Evolutionary conservation across 2,113 vertebrate genomes (phyloP), one percentile per base, ranked within the genome.

Genomic region (Ceuthmochares aereus): DNA sequence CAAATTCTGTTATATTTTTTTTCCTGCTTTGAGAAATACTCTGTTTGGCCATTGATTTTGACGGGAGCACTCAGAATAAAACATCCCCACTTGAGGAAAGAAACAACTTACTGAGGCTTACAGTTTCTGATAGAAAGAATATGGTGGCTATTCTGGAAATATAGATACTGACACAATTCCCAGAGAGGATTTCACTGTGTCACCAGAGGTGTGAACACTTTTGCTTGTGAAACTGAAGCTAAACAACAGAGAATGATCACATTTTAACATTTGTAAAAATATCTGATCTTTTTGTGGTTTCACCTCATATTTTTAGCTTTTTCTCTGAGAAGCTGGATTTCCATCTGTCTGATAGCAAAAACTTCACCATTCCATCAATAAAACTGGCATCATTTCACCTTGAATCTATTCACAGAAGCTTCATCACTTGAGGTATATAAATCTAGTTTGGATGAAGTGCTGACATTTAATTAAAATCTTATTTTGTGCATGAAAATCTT

Each of bases 341-440:
- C 66, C 30, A 62, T 55, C 45, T 68, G n/a, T 72, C 30, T 89
- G 37, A 90, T 26, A 87, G 43, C 9, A 95, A 75, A 75, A 87
- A 64, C 58, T 69, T 93, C 45, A 68, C n/a, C 29, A 43, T 91
- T 95, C 89, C 64, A 68, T 92, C 66, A 93, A 68, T 51, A 69
- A 74, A 93, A 77, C 36, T 70, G 42, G 45, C 72, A 64, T 82
- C 4, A 1, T 77, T 95, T 91, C 45, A 82, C 70, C 62, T 90
- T 95, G 52, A 94, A 64, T 85, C 40, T 94, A 62, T 91, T 89
- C 63, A 76, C 10, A 80, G 67, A 69, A 80, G 7, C 22, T 89
- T 87, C 4, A 1, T 75, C 58, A 79, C 12, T 91, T 60, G 45
- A 90, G 37, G 10, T 90, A n/a, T 66, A 66, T 59, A 85, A 74